Evolutionary conservation across 1,140 invertebrate species (phyloP).

Genomic region (Drosophila littoralis): DNA sequence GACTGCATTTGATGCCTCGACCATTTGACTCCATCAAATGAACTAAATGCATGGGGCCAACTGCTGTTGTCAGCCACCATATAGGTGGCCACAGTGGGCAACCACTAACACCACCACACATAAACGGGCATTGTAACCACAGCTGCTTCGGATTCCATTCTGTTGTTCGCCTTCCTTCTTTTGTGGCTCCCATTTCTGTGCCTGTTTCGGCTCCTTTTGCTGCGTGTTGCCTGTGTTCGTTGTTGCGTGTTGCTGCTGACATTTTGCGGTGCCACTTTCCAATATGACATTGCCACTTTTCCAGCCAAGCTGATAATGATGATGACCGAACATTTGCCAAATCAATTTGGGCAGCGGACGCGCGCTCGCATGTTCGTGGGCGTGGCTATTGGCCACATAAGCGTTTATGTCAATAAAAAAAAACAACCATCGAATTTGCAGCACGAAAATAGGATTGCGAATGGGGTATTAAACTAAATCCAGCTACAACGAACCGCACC

Average conservation of each 20-base stretch:
- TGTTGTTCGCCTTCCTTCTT: background rate
- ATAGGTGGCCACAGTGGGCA: constrained; percentile 64
- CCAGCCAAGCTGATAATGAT: constrained; percentile 62
- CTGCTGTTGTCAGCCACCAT: constrained; percentile 42
- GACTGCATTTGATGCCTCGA: constrained; percentile 32
- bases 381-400: constrained; percentile 11
- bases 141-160: constrained; percentile 16
- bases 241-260: constrained; percentile 37
- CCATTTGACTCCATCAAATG: constrained; percentile 13
- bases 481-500: background rate
- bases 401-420: constrained; percentile 13
- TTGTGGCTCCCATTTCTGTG: constrained; percentile 7
- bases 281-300: constrained; percentile 56
- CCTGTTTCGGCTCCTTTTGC: background rate
- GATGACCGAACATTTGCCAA: constrained; percentile 67
- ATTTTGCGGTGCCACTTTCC: constrained; percentile 46
- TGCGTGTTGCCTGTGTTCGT: constrained; percentile 25
- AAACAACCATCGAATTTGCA: constrained; percentile 1
- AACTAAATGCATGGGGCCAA: constrained; percentile 2
- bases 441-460: constrained; percentile 5
- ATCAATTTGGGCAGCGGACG: constrained; percentile 63
- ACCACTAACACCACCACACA: constrained; percentile 27
- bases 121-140: constrained; percentile 30
- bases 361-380: constrained; percentile 3
- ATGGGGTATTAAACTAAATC: constrained; percentile 7